Conservation (phyloP, 2,113 vertebrate genomes). For the Chiloscyllium plagiosum region DNA sequence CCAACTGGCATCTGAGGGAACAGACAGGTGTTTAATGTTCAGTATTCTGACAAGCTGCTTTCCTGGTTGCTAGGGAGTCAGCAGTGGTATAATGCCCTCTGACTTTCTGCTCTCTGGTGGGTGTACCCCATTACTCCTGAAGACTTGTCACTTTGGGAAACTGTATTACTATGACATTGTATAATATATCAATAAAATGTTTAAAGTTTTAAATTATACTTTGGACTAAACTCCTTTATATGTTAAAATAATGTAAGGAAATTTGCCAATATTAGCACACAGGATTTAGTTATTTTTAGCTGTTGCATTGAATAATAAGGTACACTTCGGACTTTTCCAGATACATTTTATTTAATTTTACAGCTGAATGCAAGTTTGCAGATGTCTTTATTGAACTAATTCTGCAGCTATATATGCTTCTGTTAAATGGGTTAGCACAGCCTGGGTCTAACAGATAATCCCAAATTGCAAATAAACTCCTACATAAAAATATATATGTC, state of each 20-base stretch:
- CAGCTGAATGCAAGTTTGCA: background rate
- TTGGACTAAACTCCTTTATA: background rate
- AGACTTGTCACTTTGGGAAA: background rate
- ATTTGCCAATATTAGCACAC: background rate
- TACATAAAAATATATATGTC: background rate
- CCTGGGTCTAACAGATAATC: background rate
- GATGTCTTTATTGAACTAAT: background rate
- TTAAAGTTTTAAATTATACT: background rate
- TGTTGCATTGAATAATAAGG: background rate
- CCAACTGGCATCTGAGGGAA: background rate
- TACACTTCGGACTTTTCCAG: background rate
- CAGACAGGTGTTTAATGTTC: background rate
- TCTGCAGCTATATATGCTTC: background rate
- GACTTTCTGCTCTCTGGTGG: background rate
- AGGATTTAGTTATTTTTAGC: background rate
- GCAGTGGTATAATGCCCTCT: background rate
- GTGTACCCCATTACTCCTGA: background rate
- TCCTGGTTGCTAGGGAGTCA: background rate
- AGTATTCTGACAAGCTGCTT: background rate
- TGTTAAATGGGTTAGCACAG: background rate
- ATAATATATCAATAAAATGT: slow-evolving; percentile 13
- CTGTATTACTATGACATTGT: background rate
- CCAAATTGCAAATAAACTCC: background rate
- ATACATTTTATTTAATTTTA: background rate
- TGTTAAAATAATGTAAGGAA: background rate